A percentile compares a stretch with the other conserved stretches of the same genome.
Conservation (phyloP, 1,140 invertebrate species). For the Diorhabda elongata region DNA sequence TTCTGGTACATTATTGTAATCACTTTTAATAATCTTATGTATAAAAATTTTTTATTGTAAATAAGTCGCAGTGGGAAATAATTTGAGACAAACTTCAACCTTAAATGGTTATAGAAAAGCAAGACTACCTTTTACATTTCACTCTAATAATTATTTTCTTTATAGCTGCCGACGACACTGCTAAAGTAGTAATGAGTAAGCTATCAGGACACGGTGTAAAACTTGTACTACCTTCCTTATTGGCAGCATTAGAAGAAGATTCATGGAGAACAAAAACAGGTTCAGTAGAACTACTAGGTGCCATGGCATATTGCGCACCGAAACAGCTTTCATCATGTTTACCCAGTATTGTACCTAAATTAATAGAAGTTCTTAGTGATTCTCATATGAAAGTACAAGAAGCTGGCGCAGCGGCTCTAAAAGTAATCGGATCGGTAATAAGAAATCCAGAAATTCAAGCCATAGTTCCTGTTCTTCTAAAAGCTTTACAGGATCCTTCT, state of each 20-base stretch:
- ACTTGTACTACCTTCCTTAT: conserved; percentile 84
- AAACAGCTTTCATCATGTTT: conserved; percentile 97
- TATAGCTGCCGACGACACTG: conserved; percentile 90
- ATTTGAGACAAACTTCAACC: no score
- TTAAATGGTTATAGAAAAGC: no score
- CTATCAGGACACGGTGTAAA: conserved; percentile 96
- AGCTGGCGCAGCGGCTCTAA: conserved; percentile 89
- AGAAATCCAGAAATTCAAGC: conserved; percentile 98
- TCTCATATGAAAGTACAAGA: conserved; percentile 98
- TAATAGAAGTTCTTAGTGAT: conserved; percentile 95
- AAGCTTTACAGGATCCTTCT: conserved; percentile 94
- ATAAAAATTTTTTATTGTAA: no score
- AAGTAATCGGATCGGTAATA: conserved; percentile 96
- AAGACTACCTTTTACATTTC: no score
- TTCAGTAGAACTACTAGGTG: conserved; percentile 92
- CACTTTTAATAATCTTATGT: no score
- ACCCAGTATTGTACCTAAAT: conserved; percentile 96
- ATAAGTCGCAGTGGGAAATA: no score
- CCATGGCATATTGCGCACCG: conserved; percentile 97
- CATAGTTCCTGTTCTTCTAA: conserved; percentile 85
- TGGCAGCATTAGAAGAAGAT: conserved; percentile 93
- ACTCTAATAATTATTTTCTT: neutral
- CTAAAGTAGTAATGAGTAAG: conserved; percentile 94
- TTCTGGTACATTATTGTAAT: no score
- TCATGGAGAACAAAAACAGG: conserved; percentile 98